Conservation (phyloP, 2,888 invertebrate species). For the Dasypolia templi region DNA sequence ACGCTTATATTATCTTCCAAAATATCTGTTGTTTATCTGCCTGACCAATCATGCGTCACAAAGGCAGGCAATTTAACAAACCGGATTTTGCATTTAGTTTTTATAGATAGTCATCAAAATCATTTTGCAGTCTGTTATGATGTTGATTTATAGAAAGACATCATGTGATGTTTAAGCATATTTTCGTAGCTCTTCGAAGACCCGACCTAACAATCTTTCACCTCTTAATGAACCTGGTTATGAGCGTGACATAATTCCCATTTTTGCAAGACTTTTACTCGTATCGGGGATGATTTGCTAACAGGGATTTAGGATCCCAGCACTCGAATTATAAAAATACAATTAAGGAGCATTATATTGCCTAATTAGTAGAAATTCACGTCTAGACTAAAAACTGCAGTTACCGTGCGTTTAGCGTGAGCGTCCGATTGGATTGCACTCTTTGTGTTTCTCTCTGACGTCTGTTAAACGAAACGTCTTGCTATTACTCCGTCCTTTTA, state of each 20-base stretch:
- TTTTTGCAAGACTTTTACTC: neutral
- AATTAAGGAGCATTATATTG: neutral
- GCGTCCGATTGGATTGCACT: constrained; percentile 49
- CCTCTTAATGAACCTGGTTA: neutral
- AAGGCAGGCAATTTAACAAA: neutral
- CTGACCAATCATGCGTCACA: neutral
- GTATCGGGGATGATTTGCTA: neutral
- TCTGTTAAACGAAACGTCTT: constrained; percentile 57
- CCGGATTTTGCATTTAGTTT: neutral
- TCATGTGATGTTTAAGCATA: neutral
- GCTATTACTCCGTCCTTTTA: constrained; percentile 49
- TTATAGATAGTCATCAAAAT: no score
- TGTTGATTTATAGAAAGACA: neutral
- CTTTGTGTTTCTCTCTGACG: constrained; percentile 53
- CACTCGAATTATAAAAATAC: neutral
- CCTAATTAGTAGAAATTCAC: neutral
- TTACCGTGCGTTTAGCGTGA: constrained; percentile 39
- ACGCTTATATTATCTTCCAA: neutral
- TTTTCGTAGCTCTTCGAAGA: neutral
- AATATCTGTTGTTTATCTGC: neutral
- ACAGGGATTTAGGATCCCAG: neutral
- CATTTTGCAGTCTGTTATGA: neutral
- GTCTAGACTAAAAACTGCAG: constrained; percentile 40
- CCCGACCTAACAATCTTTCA: neutral
- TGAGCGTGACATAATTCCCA: neutral